Base-by-base conservation (phyloP, 2,797 vertebrate species). In the Gambelia wislizenii region DNA sequence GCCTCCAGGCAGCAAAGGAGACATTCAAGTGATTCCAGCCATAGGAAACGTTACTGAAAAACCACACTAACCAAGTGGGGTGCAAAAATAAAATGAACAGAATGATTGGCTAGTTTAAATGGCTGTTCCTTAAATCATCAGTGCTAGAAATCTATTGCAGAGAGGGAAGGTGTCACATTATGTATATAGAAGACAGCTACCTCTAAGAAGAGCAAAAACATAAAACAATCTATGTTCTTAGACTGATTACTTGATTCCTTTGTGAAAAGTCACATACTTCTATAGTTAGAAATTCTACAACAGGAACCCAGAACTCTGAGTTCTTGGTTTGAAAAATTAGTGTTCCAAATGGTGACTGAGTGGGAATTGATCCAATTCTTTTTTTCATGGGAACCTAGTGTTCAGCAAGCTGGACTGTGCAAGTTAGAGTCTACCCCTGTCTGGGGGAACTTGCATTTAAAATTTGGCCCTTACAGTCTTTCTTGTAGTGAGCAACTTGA, bases 401-500 rank as follows among this genome's bases (percentile, higher is more conserved):
- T 76, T 33, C 67, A 14, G 3, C 54, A 75, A n/a, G 69, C 14
- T 59, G 90, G 74, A 2, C 84, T 79, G 4, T 87, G 54, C 7
- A 42, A 78, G 49, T 25, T 75, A 36, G 87, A 87, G 94, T 89
- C 74, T 81, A 80, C 84, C 76, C 70, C 90, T 69, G 1, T 92
- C 93, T 86, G 92, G 88, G 86, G 18, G 0, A 89, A 89, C 86
- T 93, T 91, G 89, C 87, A 82, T 91, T 91, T 93, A 91, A 92
- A 78, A 61, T 3, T 20, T 30, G 75, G 47, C 36, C 49, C 6
- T 0, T 77, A 75, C 75, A 91, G 89, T 77, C 27, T 90, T 87
- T 90, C 92, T 93, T 89, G 85, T 89, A 16, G 27, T 9, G 89
- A 61, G 86, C 85, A 93, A 83, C 56, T n/a, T 36, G 90, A 69